These are phyloP conservation scores for Chaetops frenatus DNA, from an alignment of 2,113 vertebrate species.

Conservation along the genomic window DNA sequence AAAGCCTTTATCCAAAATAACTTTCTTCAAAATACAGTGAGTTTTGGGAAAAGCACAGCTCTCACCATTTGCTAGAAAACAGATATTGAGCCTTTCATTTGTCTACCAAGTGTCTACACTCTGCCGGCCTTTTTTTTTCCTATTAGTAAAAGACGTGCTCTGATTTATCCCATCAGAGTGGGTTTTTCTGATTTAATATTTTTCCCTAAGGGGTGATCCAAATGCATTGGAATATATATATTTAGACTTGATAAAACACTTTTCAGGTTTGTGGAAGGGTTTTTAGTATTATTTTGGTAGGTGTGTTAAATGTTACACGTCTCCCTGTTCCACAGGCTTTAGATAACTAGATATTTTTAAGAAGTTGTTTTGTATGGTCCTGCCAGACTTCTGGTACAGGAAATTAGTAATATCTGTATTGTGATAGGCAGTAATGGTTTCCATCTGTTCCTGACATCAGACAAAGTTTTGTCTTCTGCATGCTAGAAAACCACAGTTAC, in stretches of 20 bases:
- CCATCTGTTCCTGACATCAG: background rate
- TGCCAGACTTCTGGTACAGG: background rate
- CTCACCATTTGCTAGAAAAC: background rate
- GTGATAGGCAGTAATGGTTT: background rate
- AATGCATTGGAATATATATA: background rate
- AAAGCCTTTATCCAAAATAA: background rate
- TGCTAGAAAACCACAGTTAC: background rate
- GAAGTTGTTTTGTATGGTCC: background rate
- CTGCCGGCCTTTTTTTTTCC: background rate
- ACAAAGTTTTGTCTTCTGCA: background rate
- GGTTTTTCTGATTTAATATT: background rate
- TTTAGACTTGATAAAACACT: background rate
- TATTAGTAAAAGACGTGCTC: background rate
- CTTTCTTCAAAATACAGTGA: background rate
- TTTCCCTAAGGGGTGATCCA: background rate
- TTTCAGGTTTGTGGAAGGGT: background rate
- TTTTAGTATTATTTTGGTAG: background rate
- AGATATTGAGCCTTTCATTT: background rate
- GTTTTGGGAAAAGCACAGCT: background rate
- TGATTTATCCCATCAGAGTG: background rate
- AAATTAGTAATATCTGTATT: background rate
- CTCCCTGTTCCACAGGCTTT: background rate
- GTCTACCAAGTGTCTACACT: background rate
- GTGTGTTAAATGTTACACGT: background rate
- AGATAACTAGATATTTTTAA: background rate